Percentiles rank a stretch among this genome's conserved stretches.
These are phyloP conservation scores for Mimachlamys varia DNA, from an alignment of 2,888 invertebrate genomes.

Conservation along the genomic window DNA sequence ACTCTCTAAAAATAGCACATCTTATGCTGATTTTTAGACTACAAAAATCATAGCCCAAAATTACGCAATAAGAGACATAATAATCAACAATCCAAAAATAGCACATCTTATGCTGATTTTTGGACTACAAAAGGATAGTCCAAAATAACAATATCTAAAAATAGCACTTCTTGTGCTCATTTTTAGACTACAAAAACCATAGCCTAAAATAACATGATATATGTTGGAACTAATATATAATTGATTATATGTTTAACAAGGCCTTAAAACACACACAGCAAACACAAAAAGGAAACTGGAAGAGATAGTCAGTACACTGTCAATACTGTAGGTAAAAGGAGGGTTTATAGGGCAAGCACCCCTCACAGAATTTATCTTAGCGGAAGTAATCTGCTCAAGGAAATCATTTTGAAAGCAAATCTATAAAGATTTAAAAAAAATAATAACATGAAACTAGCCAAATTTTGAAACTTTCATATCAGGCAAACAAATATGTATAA, in stretches of 20 bases:
- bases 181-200: conserved; percentile 33
- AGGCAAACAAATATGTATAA: too few species aligned
- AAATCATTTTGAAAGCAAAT: too few species aligned
- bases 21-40: conserved; percentile 32
- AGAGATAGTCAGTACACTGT: neutral
- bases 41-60: conserved; percentile 32
- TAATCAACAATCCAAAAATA: conserved; percentile 23
- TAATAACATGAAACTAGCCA: too few species aligned
- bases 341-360: neutral
- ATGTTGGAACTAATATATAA: neutral
- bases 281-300: neutral
- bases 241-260: neutral
- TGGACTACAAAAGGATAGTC: conserved; percentile 24
- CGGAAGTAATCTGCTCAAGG: too few species aligned
- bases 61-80: neutral
- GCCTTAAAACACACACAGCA: neutral
- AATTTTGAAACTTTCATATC: too few species aligned
- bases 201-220: conserved; percentile 31
- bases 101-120: conserved; percentile 36
- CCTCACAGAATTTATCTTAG: too few species aligned
- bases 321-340: too few species aligned
- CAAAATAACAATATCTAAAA: conserved; percentile 34
- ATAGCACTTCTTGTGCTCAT: conserved; percentile 34
- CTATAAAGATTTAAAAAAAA: too few species aligned
- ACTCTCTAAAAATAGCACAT: conserved; percentile 21